phyloP scores from a whole-genome alignment of 2,797 vertebrate species.

The Enoplosus armatus region DNA sequence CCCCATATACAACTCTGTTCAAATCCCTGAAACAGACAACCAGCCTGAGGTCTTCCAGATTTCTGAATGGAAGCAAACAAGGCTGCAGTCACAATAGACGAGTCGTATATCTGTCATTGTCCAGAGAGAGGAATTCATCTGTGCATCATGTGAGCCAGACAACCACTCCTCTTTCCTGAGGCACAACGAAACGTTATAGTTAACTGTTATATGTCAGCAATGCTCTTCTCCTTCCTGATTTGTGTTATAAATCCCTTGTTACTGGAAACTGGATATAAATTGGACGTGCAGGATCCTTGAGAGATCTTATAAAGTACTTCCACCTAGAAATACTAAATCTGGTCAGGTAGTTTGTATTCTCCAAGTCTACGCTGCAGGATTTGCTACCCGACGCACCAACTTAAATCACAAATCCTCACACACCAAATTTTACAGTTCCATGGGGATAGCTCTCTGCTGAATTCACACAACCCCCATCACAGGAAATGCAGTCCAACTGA shows the following conservation, averaged over 20 bases:
- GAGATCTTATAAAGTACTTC: background rate
- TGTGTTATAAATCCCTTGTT: background rate
- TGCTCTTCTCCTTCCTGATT: background rate
- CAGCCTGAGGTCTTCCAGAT: background rate
- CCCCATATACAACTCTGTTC: constrained; percentile 13
- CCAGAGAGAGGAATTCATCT: constrained; percentile 3
- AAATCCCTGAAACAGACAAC: constrained; percentile 9
- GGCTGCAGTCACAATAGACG: background rate
- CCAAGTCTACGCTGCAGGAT: background rate
- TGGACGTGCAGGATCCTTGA: background rate
- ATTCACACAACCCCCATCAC: constrained; percentile 20
- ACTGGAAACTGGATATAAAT: background rate
- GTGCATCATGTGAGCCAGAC: background rate
- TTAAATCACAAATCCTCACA: constrained; percentile 14
- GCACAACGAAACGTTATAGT: background rate
- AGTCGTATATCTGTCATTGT: background rate
- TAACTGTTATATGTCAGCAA: background rate
- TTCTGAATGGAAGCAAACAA: constrained; percentile 25
- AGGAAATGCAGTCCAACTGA: background rate
- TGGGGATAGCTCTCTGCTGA: constrained; percentile 12
- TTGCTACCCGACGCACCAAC: background rate
- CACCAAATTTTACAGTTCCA: background rate
- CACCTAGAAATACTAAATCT: background rate
- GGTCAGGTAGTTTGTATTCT: constrained; percentile 2
- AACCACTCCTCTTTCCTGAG: background rate